These are phyloP conservation scores for Poeciliopsis occidentalis DNA, from an alignment of 2,113 vertebrate species.

Conservation along the genomic window DNA sequence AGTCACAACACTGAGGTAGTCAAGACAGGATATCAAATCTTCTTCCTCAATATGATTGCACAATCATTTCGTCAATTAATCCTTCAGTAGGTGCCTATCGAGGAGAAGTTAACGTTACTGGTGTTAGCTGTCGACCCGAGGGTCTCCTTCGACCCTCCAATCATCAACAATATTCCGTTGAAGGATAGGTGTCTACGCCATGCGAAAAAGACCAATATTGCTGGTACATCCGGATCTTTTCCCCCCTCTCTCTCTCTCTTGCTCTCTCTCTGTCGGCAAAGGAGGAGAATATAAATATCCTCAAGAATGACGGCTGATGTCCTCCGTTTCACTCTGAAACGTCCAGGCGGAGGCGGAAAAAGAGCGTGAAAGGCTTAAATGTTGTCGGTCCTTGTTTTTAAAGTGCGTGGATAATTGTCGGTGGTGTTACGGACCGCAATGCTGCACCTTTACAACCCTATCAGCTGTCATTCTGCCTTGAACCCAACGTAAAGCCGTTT, in stretches of 20 bases:
- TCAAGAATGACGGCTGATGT: conserved; percentile 19
- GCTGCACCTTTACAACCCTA: conserved; percentile 30
- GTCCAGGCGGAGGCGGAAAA: neutral
- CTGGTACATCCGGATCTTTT: conserved; percentile 65
- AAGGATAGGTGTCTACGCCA: conserved; percentile 76
- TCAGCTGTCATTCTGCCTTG: conserved; percentile 66
- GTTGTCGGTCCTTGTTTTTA: neutral
- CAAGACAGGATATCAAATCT: conserved; percentile 42
- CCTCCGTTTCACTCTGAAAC: neutral
- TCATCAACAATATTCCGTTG: conserved; percentile 62
- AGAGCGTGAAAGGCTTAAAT: neutral
- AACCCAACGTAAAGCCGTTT: neutral
- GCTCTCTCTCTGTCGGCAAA: conserved; percentile 6
- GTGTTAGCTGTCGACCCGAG: conserved; percentile 48
- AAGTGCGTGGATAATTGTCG: conserved; percentile 17
- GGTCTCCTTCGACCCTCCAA: conserved; percentile 64
- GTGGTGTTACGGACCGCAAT: conserved; percentile 23
- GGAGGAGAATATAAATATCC: conserved; percentile 36
- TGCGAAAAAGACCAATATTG: conserved; percentile 59
- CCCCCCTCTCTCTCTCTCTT: conserved; percentile 30
- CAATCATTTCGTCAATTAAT: conserved; percentile 60
- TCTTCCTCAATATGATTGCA: conserved; percentile 69
- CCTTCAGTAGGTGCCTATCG: conserved; percentile 10
- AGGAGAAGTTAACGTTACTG: neutral
- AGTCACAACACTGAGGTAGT: conserved; percentile 49